Evolutionary conservation across 2,113 vertebrate species (phyloP).

Genomic region (Scartelaos histophorus): DNA sequence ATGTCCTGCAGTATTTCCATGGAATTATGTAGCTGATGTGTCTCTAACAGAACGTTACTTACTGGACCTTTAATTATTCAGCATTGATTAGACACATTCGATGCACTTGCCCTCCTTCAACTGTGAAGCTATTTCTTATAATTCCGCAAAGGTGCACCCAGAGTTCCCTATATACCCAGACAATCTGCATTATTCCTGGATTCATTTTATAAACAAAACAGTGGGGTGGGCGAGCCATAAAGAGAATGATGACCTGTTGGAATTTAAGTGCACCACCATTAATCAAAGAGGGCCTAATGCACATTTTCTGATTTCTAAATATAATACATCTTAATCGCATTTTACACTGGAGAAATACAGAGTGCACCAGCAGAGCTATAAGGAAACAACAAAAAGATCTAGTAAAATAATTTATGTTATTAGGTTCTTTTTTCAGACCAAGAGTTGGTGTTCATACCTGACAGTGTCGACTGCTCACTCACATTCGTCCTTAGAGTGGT

Average conservation of each 20-base stretch:
- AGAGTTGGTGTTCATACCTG: no score
- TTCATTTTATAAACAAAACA: slow-evolving; percentile 40
- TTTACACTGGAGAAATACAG: neutral
- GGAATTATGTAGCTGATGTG: no score
- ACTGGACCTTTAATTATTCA: slow-evolving; percentile 17
- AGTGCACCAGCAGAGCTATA: neutral
- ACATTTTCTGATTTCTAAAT: slow-evolving; percentile 13
- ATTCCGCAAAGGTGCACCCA: slow-evolving; percentile 2
- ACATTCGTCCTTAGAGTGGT: no score
- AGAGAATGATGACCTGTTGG: slow-evolving; percentile 38
- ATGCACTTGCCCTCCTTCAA: neutral
- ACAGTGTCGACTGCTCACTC: no score
- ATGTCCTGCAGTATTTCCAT: no score
- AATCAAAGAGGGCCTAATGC: slow-evolving; percentile 41
- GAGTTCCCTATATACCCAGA: slow-evolving; percentile 30
- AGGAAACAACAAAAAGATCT: neutral
- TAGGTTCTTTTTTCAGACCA: no score
- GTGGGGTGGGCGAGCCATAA: slow-evolving; percentile 10
- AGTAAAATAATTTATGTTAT: neutral
- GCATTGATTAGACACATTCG: neutral
- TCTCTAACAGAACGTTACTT: no score
- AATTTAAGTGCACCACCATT: slow-evolving; percentile 41
- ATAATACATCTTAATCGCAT: slow-evolving; percentile 6
- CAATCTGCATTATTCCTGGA: slow-evolving; percentile 44
- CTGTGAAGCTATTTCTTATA: no score